phyloP scores from a whole-genome alignment of 1,140 invertebrate species.

The Drosophila orena region DNA sequence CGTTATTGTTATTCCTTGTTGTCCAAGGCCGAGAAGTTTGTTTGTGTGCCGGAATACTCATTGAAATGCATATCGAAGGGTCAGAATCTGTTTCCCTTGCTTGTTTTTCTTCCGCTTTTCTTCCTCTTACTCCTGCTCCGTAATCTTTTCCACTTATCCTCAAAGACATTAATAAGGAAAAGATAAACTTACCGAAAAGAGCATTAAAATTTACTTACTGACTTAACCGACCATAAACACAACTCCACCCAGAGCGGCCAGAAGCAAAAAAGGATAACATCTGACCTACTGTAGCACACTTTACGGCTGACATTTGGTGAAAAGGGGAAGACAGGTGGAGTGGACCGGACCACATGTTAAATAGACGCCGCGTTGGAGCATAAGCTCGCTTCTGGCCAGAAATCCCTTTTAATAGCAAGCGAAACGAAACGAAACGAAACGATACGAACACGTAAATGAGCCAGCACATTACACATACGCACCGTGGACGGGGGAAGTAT shows the following conservation, averaged over 20 bases:
- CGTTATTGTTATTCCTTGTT: constrained; percentile 48
- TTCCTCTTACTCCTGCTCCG: not conserved
- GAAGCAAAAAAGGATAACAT: constrained; percentile 37
- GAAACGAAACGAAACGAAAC: constrained; percentile 66
- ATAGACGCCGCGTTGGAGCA: constrained; percentile 50
- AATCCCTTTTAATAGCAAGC: constrained; percentile 71
- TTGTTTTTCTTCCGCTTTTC: not conserved
- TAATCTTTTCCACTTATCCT: constrained; percentile 20
- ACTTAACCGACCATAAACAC: constrained; percentile 61
- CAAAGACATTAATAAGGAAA: constrained; percentile 40
- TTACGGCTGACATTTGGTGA: constrained; percentile 53
- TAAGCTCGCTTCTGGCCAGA: constrained; percentile 38
- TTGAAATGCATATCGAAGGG: constrained; percentile 49
- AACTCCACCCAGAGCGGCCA: constrained; percentile 6
- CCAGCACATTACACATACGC: constrained; percentile 68
- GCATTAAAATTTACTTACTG: constrained; percentile 67
- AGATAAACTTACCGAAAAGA: constrained; percentile 52
- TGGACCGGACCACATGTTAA: constrained; percentile 45
- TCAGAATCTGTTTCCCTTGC: not conserved
- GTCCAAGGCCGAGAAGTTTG: constrained; percentile 29
- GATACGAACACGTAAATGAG: constrained; percentile 64
- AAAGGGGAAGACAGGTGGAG: not conserved
- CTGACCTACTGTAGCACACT: constrained; percentile 56
- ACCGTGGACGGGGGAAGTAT: constrained; percentile 21
- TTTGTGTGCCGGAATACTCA: constrained; percentile 16